Base-by-base conservation (phyloP, 2,113 vertebrate species). In the Anhinga anhinga region DNA sequence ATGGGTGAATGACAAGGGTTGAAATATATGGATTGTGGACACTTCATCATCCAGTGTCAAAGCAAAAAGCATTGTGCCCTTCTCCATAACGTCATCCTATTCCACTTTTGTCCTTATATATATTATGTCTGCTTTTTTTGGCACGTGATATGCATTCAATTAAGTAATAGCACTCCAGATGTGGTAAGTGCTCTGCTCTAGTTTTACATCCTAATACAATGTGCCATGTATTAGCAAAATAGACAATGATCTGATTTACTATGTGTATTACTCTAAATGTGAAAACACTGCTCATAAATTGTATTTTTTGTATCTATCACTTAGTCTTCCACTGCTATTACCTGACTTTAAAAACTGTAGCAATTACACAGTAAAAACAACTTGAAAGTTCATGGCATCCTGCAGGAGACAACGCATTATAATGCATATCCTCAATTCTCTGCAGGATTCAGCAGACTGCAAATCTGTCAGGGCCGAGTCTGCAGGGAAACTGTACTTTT, bases 381-480 rank as follows among this genome's bases (percentile, higher is more conserved):
- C 70, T 79, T 81, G 79, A 88, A 97, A 95, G 95, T 92, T 65
- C 93, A 90, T 2, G 4, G 79, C 79, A 90, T 86, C 82, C 72
- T 96, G 92, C 93, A 95, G 94, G 92, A 96, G 84, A 78, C 40
- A 49, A 76, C 12, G 6, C 78, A 93, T 80, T 95, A 79, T 84
- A 94, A 95, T 96, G 96, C 92, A 76, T 49, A 92, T 81, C 94
- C 88, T 97, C 20, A 49, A 47, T 94, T 96, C 96, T 96, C 95
- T 95, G 95, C 95, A 95, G 96, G 94, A 82, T 93, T 95, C 94
- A 85, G 90, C 82, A 95, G 86, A 78, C 88, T 88, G 86, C 94
- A 97, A 96, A 97, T 96, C 95, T 96, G 79, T 85, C 95, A 96
- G 70, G 86, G 66, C 69, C 10, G 6, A 86, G 58, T 97, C 89